Conservation (phyloP, 1,140 invertebrate species). For the Lycorma delicatula region DNA sequence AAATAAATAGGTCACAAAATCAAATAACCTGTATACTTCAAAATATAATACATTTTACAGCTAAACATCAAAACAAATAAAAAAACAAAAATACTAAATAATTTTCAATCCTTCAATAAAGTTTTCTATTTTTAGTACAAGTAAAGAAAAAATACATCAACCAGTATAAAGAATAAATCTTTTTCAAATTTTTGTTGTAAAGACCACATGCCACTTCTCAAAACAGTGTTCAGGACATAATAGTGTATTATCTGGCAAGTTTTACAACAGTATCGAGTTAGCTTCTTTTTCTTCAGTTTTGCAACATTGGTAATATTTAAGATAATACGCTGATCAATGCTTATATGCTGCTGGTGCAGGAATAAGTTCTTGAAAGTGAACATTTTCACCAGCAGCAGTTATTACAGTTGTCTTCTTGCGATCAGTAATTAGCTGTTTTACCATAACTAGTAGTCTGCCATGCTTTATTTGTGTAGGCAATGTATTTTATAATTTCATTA, state of each 20-base stretch:
- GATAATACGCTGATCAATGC: not conserved
- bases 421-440: not conserved
- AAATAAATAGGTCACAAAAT: too few relatives aligned
- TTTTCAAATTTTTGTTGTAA: too few relatives aligned
- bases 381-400: too few relatives aligned
- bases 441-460: not conserved
- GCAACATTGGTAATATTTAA: not conserved
- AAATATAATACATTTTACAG: too few relatives aligned
- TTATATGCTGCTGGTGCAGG: not conserved
- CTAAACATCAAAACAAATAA: too few relatives aligned
- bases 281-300: not conserved
- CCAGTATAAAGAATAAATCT: too few relatives aligned
- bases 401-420: not conserved
- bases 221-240: not conserved
- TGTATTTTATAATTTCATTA: not conserved
- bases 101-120: too few relatives aligned
- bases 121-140: too few relatives aligned
- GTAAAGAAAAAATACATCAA: too few relatives aligned
- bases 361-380: not conserved
- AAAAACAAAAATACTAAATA: too few relatives aligned
- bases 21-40: too few relatives aligned
- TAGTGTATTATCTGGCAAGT: not conserved
- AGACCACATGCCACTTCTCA: too few relatives aligned
- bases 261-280: not conserved
- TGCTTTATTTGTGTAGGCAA: slow-evolving; percentile 1